Conservation (phyloP, 2,797 vertebrate genomes). For the Manis pentadactyla region DNA sequence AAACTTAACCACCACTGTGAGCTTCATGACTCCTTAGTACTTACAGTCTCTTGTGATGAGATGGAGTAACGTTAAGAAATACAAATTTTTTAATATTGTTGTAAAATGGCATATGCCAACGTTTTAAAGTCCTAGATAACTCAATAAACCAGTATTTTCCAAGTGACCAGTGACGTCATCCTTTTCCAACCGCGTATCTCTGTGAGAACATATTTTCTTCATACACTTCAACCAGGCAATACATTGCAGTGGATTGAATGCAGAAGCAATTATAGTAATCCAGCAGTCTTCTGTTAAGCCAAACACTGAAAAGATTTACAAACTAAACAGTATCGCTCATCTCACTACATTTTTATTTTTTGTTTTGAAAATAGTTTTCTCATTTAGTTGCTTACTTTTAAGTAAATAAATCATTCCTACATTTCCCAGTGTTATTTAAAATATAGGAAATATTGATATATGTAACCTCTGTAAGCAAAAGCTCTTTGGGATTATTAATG, state of each 20-base stretch:
- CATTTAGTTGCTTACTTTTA: slow-evolving; percentile 43
- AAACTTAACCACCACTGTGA: background rate
- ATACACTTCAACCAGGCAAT: background rate
- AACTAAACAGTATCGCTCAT: background rate
- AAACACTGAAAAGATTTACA: background rate
- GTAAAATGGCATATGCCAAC: background rate
- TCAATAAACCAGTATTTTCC: background rate
- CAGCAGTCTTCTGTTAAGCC: background rate
- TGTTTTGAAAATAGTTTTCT: slow-evolving; percentile 30
- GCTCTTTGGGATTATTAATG: background rate
- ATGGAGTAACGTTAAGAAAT: background rate
- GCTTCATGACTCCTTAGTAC: background rate
- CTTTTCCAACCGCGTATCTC: background rate
- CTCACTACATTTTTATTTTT: slow-evolving; percentile 34
- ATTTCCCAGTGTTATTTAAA: slow-evolving; percentile 36
- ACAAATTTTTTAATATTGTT: background rate
- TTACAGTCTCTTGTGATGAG: background rate
- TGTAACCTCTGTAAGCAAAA: background rate
- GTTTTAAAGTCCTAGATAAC: slow-evolving; percentile 18
- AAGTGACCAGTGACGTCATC: background rate
- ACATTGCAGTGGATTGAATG: background rate
- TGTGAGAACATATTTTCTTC: slow-evolving; percentile 21
- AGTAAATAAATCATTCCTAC: background rate
- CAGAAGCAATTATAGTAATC: background rate
- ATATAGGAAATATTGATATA: slow-evolving; percentile 9